Evolutionary conservation across 2,113 vertebrate species (phyloP), one percentile per base, ranked within the genome.

Genomic region (Pteropus alecto): DNA sequence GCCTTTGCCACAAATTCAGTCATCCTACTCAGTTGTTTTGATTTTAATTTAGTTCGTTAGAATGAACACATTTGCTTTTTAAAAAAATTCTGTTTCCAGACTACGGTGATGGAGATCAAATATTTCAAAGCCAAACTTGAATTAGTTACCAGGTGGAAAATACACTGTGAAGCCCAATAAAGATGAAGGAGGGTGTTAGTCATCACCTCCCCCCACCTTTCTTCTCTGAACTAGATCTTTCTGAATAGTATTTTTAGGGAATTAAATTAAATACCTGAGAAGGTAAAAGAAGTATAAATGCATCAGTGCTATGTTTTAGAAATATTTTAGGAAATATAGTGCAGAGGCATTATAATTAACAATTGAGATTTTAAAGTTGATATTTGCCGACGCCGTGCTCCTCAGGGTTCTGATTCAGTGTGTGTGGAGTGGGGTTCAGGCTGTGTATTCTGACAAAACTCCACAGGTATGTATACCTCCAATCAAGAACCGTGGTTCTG

Each of bases 11-110:
- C 12, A 95, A 26, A 95, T 60, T 90, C 15, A 81, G 24, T 22
- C 54, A 65, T 3, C 54, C 60, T 86, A 38, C 19, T 65, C 22
- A 70, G 3, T 85, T 95, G 60, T 94, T 96, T 87, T 70, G 24
- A 74, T 83, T 93, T 96, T 78, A 87, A 46, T 65, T 94, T 21
- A 92, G 1, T 85, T 83, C 74, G 28, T 94, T 89, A 70, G 85
- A 74, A 76, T 88, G 71, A 90, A 74, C 41, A 46, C 16, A 76
- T 65, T 43, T 92, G 33, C 51, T 87, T 93, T 87, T 93, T 81
- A 13, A 71, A 92, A 93, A 48, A 43, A 78, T 54, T 30, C 22
- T 71, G 10, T 93, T 88, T 85, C 33, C 56, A 90, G 46, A 90
- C 67, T 54, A 77, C 1, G 24, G 19, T 73, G 38, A 90, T 81